Conservation (phyloP, 2,797 vertebrate species). For the Mastacembelus armatus region DNA sequence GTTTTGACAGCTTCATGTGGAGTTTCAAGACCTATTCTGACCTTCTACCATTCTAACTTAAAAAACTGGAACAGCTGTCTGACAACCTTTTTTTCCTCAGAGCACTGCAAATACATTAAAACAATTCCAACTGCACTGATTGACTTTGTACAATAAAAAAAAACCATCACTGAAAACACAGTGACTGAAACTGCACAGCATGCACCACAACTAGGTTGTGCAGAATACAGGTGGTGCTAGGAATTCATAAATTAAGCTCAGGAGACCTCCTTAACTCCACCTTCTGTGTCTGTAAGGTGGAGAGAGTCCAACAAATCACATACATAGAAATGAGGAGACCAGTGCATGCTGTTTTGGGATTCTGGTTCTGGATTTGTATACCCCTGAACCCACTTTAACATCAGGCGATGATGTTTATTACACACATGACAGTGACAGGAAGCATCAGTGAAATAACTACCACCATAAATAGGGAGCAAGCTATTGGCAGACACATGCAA, state of each 20-base stretch:
- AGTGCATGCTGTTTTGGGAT: conserved; percentile 34
- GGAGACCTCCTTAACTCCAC: conserved; percentile 77
- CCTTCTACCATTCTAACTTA: conserved; percentile 11
- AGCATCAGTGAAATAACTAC: conserved; percentile 41
- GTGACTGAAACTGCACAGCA: conserved; percentile 57
- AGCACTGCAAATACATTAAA: conserved; percentile 52
- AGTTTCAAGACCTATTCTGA: conserved; percentile 11
- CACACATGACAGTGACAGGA: conserved; percentile 42
- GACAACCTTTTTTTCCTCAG: conserved; percentile 16
- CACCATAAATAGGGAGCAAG: conserved; percentile 23
- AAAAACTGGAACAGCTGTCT: conserved; percentile 21
- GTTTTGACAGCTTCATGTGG: conserved; percentile 24
- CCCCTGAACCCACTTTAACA: conserved; percentile 30
- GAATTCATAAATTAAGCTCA: conserved; percentile 82
- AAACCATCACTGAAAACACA: conserved; percentile 53
- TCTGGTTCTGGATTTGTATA: conserved; percentile 58
- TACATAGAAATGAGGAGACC: conserved; percentile 46
- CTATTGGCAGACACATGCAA: conserved; percentile 36
- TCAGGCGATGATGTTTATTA: conserved; percentile 40
- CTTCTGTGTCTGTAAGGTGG: conserved; percentile 69
- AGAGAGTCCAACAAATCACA: conserved; percentile 70
- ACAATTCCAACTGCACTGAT: conserved; percentile 61
- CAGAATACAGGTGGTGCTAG: conserved; percentile 52
- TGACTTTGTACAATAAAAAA: conserved; percentile 40
- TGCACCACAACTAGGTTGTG: conserved; percentile 53